These are phyloP conservation scores for Aplodontia rufa DNA, from an alignment of 2,113 vertebrate species.

Conservation along the genomic window DNA sequence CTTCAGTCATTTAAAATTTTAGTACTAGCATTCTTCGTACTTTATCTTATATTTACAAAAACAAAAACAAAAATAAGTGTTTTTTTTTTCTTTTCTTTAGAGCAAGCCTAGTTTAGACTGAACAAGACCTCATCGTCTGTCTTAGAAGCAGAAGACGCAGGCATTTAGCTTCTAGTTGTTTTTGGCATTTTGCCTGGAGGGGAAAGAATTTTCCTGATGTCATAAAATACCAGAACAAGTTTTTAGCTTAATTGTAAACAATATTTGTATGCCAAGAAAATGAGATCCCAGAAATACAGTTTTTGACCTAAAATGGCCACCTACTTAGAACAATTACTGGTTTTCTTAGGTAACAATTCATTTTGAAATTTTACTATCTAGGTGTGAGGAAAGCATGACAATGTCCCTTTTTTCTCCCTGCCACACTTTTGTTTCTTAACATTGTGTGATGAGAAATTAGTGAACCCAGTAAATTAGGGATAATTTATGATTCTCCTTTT, in stretches of 20 bases:
- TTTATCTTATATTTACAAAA: constrained; percentile 57
- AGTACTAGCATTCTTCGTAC: constrained; percentile 14
- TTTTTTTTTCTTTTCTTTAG: constrained; percentile 45
- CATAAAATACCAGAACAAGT: constrained; percentile 88
- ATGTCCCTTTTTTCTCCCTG: constrained; percentile 22
- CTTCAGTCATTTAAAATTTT: constrained; percentile 51
- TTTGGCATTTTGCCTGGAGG: constrained; percentile 84
- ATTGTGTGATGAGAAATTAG: constrained; percentile 40
- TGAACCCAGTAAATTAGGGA: background rate
- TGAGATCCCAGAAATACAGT: constrained; percentile 81
- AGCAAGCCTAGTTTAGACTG: constrained; percentile 49
- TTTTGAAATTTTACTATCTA: constrained; percentile 61
- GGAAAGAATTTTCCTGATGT: constrained; percentile 90
- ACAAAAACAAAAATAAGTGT: background rate
- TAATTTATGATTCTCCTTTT: constrained; percentile 27
- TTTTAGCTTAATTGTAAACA: constrained; percentile 88
- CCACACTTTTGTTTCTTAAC: constrained; percentile 40
- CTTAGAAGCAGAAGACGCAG: constrained; percentile 78
- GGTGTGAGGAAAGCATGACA: constrained; percentile 62
- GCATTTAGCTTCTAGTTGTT: constrained; percentile 82
- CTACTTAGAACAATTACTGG: constrained; percentile 58
- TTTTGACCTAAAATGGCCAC: constrained; percentile 87
- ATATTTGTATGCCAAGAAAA: constrained; percentile 84
- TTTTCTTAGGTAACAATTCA: constrained; percentile 49
- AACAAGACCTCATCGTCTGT: constrained; percentile 36